These are phyloP conservation scores for Urophycis tenuis DNA, from an alignment of 2,797 vertebrate genomes.

Conservation along the genomic window DNA sequence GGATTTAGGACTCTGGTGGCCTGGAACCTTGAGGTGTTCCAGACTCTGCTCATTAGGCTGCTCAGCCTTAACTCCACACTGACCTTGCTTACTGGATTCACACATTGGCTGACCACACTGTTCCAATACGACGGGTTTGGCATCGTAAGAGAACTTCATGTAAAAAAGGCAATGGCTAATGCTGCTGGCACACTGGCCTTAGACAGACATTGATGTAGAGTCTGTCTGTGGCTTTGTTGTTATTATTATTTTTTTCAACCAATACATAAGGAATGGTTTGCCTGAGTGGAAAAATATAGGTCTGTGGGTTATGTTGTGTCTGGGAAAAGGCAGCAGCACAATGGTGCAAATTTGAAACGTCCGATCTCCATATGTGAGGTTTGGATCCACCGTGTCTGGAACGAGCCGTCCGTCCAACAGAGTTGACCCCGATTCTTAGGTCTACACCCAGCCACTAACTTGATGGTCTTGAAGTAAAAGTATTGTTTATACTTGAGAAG, in stretches of 20 bases:
- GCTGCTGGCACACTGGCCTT: neutral
- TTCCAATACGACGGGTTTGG: neutral
- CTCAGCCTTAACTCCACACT: conserved; percentile 52
- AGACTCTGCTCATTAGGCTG: conserved; percentile 65
- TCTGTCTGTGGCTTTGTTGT: neutral
- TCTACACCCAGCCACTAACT: no score
- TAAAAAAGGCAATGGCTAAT: neutral
- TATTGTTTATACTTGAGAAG: neutral
- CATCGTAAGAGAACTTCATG: neutral
- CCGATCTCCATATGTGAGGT: neutral
- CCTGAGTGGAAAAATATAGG: neutral
- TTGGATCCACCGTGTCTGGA: neutral
- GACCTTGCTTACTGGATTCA: conserved; percentile 33
- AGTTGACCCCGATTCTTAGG: neutral
- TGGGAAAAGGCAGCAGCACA: neutral
- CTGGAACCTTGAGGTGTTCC: conserved; percentile 61
- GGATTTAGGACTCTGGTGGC: conserved; percentile 65
- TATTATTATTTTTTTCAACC: conserved; percentile 24
- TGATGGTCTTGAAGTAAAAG: neutral
- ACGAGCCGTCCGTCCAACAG: neutral
- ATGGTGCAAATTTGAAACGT: neutral
- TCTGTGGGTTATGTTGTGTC: neutral
- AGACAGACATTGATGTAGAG: neutral
- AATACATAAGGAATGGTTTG: conserved; percentile 14
- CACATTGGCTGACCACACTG: conserved; percentile 17